These are phyloP conservation scores for Sibirionetta formosa DNA, from an alignment of 2,797 vertebrate genomes.

Conservation along the genomic window DNA sequence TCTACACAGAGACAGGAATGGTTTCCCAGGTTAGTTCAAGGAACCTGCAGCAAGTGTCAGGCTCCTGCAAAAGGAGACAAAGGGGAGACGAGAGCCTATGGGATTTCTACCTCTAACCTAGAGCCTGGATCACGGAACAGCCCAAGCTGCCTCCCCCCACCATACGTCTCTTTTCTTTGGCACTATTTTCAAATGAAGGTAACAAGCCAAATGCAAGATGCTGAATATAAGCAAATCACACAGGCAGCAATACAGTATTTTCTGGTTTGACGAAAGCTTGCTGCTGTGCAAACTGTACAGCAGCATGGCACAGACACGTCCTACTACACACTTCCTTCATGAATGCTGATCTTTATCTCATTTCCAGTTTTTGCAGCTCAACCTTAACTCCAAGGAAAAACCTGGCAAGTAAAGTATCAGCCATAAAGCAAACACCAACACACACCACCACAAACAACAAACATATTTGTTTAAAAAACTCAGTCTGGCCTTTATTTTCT, in stretches of 20 bases:
- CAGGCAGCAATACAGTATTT: not conserved
- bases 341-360: not conserved
- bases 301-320: not conserved
- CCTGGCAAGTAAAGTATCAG: not conserved
- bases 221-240: fast-evolving
- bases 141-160: fast-evolving
- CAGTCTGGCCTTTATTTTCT: not conserved
- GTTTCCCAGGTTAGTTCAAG: not conserved
- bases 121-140: not conserved
- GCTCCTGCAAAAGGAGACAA: not conserved
- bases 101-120: not conserved
- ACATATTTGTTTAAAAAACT: not conserved
- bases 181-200: not conserved
- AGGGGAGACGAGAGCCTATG: not conserved
- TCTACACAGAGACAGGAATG: not conserved
- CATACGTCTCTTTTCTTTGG: fast-evolving
- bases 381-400: not conserved
- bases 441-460: not conserved
- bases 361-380: not conserved
- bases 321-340: not conserved
- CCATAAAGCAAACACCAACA: not conserved
- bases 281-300: not conserved
- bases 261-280: not conserved
- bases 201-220: not conserved
- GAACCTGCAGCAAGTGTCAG: not conserved